Evolutionary conservation across 2,797 vertebrate genomes (phyloP).

Genomic region (Siniperca scherzeri): DNA sequence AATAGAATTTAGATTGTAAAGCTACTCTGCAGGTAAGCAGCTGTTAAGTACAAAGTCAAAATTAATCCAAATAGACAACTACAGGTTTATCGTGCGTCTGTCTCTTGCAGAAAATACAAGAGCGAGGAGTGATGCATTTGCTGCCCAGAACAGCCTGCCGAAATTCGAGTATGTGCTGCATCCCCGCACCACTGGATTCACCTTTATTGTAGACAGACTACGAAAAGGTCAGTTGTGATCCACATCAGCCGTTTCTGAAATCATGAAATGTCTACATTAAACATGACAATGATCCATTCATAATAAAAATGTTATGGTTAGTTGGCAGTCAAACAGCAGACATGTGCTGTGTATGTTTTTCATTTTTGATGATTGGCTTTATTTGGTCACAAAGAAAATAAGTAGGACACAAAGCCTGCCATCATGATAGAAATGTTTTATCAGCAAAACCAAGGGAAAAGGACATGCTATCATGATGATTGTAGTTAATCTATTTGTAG

Average conservation of each 20-base stretch:
- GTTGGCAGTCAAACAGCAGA: not conserved
- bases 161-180: slow-evolving; percentile 95
- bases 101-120: slow-evolving; percentile 90
- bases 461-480: slow-evolving; percentile 37
- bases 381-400: slow-evolving; percentile 12
- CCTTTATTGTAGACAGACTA: slow-evolving; percentile 93
- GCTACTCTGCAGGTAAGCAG: not conserved
- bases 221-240: slow-evolving; percentile 89
- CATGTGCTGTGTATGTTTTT: not conserved
- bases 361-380: not conserved
- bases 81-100: not conserved
- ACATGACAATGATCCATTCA: not conserved
- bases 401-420: slow-evolving; percentile 7
- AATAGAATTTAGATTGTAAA: not conserved
- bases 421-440: slow-evolving; percentile 33
- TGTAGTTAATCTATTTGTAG: slow-evolving; percentile 46
- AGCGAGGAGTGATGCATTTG: slow-evolving; percentile 91
- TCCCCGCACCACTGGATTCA: slow-evolving; percentile 96
- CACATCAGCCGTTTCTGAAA: slow-evolving; percentile 13
- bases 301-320: not conserved
- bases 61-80: not conserved
- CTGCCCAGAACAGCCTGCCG: slow-evolving; percentile 90
- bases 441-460: slow-evolving; percentile 55
- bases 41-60: not conserved
- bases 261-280: slow-evolving; percentile 14